Evolutionary conservation across 2,113 vertebrate genomes (phyloP).

Genomic region (Eleginops maclovinus): DNA sequence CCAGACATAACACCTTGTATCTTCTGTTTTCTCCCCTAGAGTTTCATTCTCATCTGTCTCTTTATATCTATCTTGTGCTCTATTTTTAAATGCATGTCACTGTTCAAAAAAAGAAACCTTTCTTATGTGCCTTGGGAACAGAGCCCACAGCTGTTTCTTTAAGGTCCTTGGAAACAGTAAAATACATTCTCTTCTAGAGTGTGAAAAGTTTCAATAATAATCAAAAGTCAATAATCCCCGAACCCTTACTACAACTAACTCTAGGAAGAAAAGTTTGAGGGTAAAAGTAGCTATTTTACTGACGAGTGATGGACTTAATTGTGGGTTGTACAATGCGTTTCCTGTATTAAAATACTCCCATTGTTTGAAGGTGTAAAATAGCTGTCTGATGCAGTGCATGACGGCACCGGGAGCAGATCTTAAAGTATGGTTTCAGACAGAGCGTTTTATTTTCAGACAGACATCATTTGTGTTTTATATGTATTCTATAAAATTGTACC

Average conservation of each 20-base stretch:
- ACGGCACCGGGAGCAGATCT: not conserved
- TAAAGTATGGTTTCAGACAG: not conserved
- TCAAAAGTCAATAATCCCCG: not conserved
- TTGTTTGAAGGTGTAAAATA: not conserved
- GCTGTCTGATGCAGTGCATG: not conserved
- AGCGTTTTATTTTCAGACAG: slow-evolving; percentile 3
- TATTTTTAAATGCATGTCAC: slow-evolving; percentile 3
- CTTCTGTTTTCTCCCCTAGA: not conserved
- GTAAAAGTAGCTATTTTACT: not conserved
- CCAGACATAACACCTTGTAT: not conserved
- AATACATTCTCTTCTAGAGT: not conserved
- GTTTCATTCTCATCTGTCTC: slow-evolving; percentile 19
- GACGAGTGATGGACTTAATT: not conserved
- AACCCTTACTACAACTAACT: not conserved
- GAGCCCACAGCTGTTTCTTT: not conserved
- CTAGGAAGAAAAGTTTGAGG: not conserved
- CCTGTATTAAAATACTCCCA: not conserved
- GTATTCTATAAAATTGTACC: no score
- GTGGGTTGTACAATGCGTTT: not conserved
- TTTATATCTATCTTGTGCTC: not conserved
- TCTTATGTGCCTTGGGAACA: not conserved
- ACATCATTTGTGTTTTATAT: no score
- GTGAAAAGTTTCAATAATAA: slow-evolving; percentile 11
- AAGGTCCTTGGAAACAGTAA: not conserved
- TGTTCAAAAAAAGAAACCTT: not conserved